Percentiles rank a stretch among this genome's conserved stretches.
phyloP scores from a whole-genome alignment of 2,113 vertebrate genomes.

The Atrichornis clamosus region DNA sequence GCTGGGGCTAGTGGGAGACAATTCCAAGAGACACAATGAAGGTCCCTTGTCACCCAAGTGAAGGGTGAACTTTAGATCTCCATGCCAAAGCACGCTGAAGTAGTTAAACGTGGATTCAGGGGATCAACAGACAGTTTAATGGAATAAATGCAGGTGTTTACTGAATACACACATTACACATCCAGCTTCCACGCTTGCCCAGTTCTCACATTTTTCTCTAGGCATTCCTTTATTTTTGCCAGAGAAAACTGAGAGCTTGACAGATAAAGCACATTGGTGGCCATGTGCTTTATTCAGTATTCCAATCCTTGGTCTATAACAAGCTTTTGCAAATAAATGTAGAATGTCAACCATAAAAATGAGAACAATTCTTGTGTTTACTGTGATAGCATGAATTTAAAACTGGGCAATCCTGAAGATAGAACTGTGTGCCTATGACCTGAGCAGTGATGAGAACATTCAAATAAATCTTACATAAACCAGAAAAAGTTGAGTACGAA shows the following conservation, averaged over 20 bases:
- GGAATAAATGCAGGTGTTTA: neutral
- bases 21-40: neutral
- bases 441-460: neutral
- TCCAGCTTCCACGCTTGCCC: neutral
- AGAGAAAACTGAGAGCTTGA: neutral
- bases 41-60: neutral
- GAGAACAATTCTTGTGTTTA: neutral
- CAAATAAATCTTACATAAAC: neutral
- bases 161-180: neutral
- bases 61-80: neutral
- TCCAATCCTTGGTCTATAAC: neutral
- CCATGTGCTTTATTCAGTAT: neutral
- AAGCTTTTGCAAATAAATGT: neutral
- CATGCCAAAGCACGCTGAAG: neutral
- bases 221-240: neutral
- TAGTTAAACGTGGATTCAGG: neutral
- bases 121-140: neutral
- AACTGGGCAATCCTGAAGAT: neutral
- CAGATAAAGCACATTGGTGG: neutral
- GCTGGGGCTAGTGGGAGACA: accelerated
- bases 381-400: neutral
- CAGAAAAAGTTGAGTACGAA: neutral
- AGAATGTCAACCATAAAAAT: neutral
- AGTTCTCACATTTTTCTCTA: neutral
- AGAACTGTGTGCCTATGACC: neutral